A percentile compares a stretch with the other conserved stretches of the same genome.
Conservation (phyloP, 2,888 invertebrate species). For the Aplocera efformata region DNA sequence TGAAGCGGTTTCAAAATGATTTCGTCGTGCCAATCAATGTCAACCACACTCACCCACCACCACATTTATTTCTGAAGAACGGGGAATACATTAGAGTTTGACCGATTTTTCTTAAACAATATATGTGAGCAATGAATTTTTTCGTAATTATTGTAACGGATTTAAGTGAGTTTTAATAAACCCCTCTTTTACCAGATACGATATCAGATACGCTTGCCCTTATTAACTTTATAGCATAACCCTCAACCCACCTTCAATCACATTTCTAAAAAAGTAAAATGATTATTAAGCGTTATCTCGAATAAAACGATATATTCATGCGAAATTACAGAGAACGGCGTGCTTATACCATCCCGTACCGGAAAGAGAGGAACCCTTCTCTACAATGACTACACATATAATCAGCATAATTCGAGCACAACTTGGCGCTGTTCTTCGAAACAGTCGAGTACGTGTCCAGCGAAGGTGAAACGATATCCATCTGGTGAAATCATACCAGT, state of each 20-base stretch:
- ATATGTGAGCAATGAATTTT: no score
- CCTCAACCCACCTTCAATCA: no score
- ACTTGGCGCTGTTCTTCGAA: slow-evolving; percentile 48
- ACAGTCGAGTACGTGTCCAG: slow-evolving; percentile 5
- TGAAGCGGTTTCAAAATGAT: slow-evolving; percentile 25
- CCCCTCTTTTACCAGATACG: no score
- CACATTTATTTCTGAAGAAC: slow-evolving; percentile 19
- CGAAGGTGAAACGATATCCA: slow-evolving; percentile 4
- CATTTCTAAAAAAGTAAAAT: no score
- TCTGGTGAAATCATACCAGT: slow-evolving; percentile 20
- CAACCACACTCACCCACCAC: slow-evolving; percentile 32
- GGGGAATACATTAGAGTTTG: neutral
- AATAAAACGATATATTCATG: neutral
- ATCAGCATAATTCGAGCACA: slow-evolving; percentile 38
- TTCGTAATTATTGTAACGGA: no score
- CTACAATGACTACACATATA: slow-evolving; percentile 43
- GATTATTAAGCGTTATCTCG: no score
- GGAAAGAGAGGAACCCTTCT: slow-evolving; percentile 46
- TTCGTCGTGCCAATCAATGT: slow-evolving; percentile 18
- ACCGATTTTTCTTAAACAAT: no score
- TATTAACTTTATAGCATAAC: no score
- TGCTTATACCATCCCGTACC: slow-evolving; percentile 21
- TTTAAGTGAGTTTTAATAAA: no score
- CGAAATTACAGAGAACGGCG: slow-evolving; percentile 14
- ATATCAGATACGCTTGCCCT: no score